Conservation (phyloP, 2,888 invertebrate species). For the Epistrophe eligans region DNA sequence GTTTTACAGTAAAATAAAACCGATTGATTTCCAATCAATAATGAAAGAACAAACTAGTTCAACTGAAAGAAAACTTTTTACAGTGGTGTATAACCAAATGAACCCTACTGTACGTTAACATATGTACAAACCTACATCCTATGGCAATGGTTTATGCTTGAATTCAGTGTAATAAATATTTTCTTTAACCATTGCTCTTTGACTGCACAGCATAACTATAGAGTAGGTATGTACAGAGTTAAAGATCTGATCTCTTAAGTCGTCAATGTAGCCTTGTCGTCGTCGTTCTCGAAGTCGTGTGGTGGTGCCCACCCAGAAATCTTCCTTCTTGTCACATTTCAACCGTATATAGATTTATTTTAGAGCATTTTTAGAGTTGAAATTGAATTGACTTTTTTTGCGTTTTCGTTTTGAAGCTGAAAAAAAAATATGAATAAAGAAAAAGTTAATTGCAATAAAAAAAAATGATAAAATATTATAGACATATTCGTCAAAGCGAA, state of each 20-base stretch:
- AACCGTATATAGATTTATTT: conserved; percentile 54
- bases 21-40: too few species aligned
- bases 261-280: conserved; percentile 49
- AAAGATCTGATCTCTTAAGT: conserved; percentile 60
- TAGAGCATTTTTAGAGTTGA: conserved; percentile 47
- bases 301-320: conserved; percentile 69
- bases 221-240: not conserved
- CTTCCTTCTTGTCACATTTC: conserved; percentile 63
- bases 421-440: not conserved
- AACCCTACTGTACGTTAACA: not conserved
- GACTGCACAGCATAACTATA: conserved; percentile 5
- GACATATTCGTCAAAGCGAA: not conserved
- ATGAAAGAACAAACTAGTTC: too few species aligned
- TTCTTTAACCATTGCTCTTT: conserved; percentile 52
- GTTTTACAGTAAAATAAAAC: too few species aligned
- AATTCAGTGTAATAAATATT: conserved; percentile 29
- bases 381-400: conserved; percentile 49
- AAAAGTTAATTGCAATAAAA: conserved; percentile 16
- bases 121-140: too few species aligned
- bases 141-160: conserved; percentile 20
- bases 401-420: not conserved
- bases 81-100: not conserved
- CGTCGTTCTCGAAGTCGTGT: conserved; percentile 44
- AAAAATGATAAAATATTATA: not conserved
- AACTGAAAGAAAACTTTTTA: too few species aligned